These are phyloP conservation scores for Ceyx erithaca DNA, from an alignment of 2,797 vertebrate species.

Conservation along the genomic window DNA sequence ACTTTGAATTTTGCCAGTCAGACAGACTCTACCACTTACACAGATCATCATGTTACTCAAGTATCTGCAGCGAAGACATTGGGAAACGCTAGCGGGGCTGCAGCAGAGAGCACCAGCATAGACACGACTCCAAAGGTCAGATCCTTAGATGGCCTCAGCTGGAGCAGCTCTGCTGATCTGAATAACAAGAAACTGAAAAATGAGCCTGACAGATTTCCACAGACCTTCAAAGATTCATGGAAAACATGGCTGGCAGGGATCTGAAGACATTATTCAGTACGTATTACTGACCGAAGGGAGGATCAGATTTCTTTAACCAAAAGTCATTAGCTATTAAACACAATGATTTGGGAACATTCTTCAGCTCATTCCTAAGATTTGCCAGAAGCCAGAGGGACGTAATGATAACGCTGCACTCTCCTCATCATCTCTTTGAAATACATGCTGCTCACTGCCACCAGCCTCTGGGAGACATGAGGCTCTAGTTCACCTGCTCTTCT, in stretches of 20 bases:
- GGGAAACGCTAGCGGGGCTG: neutral
- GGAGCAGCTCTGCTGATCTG: neutral
- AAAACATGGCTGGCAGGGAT: slow-evolving; percentile 50
- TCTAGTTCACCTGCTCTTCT: neutral
- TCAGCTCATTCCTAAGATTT: slow-evolving; percentile 21
- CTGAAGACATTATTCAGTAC: slow-evolving; percentile 50
- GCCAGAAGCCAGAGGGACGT: neutral
- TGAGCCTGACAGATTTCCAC: slow-evolving; percentile 15
- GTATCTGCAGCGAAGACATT: neutral
- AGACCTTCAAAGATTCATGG: slow-evolving; percentile 49
- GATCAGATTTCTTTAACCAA: slow-evolving; percentile 47
- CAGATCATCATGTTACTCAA: neutral
- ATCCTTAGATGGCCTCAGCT: slow-evolving; percentile 52
- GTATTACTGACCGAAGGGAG: slow-evolving; percentile 42
- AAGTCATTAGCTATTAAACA: slow-evolving; percentile 48
- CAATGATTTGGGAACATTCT: slow-evolving; percentile 32
- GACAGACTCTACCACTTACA: neutral
- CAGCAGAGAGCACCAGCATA: neutral
- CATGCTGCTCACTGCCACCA: neutral
- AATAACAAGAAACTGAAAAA: slow-evolving; percentile 49
- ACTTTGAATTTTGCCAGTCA: neutral
- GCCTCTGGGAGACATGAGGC: neutral
- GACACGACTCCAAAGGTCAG: slow-evolving; percentile 33
- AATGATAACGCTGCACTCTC: neutral
- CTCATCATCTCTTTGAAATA: slow-evolving; percentile 6